Conservation (phyloP, 37 sponge, comb jelly and placozoan species). For the Aplysina aerophoba region DNA sequence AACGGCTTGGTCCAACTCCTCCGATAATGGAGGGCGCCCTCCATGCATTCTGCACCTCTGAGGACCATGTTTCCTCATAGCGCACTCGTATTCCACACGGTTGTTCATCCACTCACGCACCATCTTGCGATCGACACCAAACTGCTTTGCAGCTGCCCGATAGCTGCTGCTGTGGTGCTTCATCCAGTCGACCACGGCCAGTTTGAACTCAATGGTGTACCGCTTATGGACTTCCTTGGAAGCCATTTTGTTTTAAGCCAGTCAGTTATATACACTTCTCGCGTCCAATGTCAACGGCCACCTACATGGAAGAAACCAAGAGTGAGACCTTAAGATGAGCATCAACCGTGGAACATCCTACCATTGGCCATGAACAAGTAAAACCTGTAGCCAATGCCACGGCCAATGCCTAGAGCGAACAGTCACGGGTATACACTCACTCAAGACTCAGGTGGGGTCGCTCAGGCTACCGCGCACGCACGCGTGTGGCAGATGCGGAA, state of each 20-base stretch:
- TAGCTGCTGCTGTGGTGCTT: slow-evolving; percentile 48
- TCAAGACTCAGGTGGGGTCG: too few species aligned
- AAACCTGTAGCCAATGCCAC: too few species aligned
- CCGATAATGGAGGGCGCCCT: slow-evolving; percentile 53
- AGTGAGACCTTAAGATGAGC: too few species aligned
- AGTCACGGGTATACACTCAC: too few species aligned
- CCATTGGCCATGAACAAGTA: too few species aligned
- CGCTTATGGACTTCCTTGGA: slow-evolving; percentile 18
- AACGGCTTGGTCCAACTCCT: slow-evolving; percentile 66
- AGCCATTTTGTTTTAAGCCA: background rate
- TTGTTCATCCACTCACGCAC: slow-evolving; percentile 56
- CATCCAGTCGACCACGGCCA: slow-evolving; percentile 75
- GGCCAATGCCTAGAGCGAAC: too few species aligned
- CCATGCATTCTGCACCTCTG: slow-evolving; percentile 57
- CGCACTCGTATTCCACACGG: slow-evolving; percentile 8
- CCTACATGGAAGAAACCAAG: too few species aligned
- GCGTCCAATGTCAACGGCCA: background rate
- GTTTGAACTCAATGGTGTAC: slow-evolving; percentile 78
- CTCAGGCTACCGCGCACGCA: too few species aligned
- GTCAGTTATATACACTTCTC: too few species aligned
- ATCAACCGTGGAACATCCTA: too few species aligned
- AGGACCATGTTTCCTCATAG: slow-evolving; percentile 34
- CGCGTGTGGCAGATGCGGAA: too few species aligned
- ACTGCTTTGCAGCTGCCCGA: slow-evolving; percentile 64
- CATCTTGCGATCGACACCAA: slow-evolving; percentile 70